A percentile compares a stretch with the other conserved stretches of the same genome.
phyloP scores from a whole-genome alignment of 2,888 invertebrate genomes.

The Archips crataeganus region DNA sequence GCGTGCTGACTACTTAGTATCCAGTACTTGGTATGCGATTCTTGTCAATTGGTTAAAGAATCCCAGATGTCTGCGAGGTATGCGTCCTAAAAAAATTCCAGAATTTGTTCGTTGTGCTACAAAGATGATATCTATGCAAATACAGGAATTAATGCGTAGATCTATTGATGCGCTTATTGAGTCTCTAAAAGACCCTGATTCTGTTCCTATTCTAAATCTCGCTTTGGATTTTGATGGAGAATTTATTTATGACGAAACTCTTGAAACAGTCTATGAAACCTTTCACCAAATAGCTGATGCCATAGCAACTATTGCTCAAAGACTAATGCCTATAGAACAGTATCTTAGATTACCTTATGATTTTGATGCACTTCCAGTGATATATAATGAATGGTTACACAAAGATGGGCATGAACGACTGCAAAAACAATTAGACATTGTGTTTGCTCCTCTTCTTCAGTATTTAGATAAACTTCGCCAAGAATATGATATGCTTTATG shows the following conservation, averaged over 20 bases:
- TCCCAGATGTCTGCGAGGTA: slow-evolving; percentile 74
- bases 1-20: slow-evolving; percentile 75
- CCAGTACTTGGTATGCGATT: slow-evolving; percentile 76
- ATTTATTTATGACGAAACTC: slow-evolving; percentile 86
- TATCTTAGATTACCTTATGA: slow-evolving; percentile 74
- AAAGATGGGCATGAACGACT: slow-evolving; percentile 83
- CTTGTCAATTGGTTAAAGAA: slow-evolving; percentile 80
- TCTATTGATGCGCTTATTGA: slow-evolving; percentile 88
- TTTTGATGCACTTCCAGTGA: slow-evolving; percentile 83
- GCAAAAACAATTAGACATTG: slow-evolving; percentile 76
- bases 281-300: slow-evolving; percentile 86
- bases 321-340: slow-evolving; percentile 86
- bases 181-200: slow-evolving; percentile 79
- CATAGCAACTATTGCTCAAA: slow-evolving; percentile 84
- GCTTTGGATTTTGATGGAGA: slow-evolving; percentile 83
- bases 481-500: slow-evolving; percentile 86
- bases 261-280: slow-evolving; percentile 81
- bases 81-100: slow-evolving; percentile 69
- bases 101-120: slow-evolving; percentile 76
- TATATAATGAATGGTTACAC: slow-evolving; percentile 85
- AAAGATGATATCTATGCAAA: slow-evolving; percentile 83
- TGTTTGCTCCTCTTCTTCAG: slow-evolving; percentile 84
- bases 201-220: slow-evolving; percentile 87
- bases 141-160: slow-evolving; percentile 88
- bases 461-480: slow-evolving; percentile 83